Conservation (phyloP, 2,888 invertebrate species). For the Heliothis peltigera region DNA sequence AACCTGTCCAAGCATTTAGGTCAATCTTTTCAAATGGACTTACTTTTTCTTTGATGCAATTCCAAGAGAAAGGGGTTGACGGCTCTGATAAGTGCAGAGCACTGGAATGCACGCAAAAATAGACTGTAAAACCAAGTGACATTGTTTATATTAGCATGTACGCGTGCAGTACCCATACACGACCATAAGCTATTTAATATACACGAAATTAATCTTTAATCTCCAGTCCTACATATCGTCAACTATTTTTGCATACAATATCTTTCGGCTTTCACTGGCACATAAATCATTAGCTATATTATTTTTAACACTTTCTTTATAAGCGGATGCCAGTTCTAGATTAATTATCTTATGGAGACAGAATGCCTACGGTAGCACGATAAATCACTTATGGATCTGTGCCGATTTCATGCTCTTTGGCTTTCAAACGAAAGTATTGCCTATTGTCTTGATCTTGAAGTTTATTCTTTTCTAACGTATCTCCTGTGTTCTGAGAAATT, state of each 20-base stretch:
- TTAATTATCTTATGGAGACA: slow-evolving; percentile 46
- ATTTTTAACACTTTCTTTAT: slow-evolving; percentile 69
- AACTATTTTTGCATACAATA: slow-evolving; percentile 70
- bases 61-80: slow-evolving; percentile 61
- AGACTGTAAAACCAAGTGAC: slow-evolving; percentile 28
- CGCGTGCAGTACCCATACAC: slow-evolving; percentile 8
- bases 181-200: slow-evolving; percentile 51
- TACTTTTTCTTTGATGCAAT: slow-evolving; percentile 60
- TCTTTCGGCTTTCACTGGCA: slow-evolving; percentile 65
- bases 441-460: slow-evolving; percentile 61
- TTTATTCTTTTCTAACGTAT: slow-evolving; percentile 45
- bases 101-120: slow-evolving; percentile 37
- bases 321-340: slow-evolving; percentile 56
- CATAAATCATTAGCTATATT: slow-evolving; percentile 66
- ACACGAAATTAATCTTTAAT: slow-evolving; percentile 58
- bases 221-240: slow-evolving; percentile 57
- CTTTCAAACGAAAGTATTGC: slow-evolving; percentile 65
- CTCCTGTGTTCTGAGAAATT: slow-evolving; percentile 62
- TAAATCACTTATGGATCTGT: slow-evolving; percentile 73
- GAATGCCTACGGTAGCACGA: slow-evolving; percentile 66
- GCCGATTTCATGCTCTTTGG: slow-evolving; percentile 58
- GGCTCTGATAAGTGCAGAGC: slow-evolving; percentile 44
- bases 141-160: slow-evolving; percentile 29
- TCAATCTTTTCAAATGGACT: slow-evolving; percentile 61
- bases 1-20: slow-evolving; percentile 67